Percentiles rank a stretch among this genome's conserved stretches.
These are phyloP conservation scores for Idaea dimidiata DNA, from an alignment of 2,888 invertebrate genomes.

Conservation along the genomic window DNA sequence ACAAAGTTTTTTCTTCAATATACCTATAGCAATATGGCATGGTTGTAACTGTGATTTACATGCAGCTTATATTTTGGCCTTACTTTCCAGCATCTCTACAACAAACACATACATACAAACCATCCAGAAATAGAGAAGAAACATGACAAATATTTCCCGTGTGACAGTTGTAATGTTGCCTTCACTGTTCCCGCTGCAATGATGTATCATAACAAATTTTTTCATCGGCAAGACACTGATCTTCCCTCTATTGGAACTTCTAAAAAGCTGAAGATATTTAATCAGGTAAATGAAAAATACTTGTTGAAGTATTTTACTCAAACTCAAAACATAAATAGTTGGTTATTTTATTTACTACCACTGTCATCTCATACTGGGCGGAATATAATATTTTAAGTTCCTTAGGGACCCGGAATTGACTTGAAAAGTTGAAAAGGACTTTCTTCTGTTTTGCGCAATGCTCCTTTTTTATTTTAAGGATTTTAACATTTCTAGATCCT, in stretches of 20 bases:
- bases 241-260: conserved; percentile 63
- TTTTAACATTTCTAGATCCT: no score
- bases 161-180: conserved; percentile 78
- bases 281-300: conserved; percentile 45
- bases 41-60: not conserved
- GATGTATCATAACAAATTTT: conserved; percentile 79
- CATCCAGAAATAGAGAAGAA: conserved; percentile 54
- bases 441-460: no score
- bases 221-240: conserved; percentile 68
- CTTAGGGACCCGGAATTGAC: no score
- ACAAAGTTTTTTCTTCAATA: not conserved
- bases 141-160: conserved; percentile 55
- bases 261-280: conserved; percentile 59
- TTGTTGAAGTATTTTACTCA: not conserved
- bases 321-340: not conserved
- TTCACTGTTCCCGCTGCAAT: conserved; percentile 80
- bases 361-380: no score
- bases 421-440: no score
- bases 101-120: conserved; percentile 76
- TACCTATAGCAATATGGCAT: not conserved
- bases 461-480: no score
- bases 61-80: conserved; percentile 9
- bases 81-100: conserved; percentile 76
- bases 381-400: no score
- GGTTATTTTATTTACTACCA: no score